A percentile compares a stretch with the other conserved stretches of the same genome.
Evolutionary conservation across 2,888 invertebrate genomes (phyloP).

Genomic region (Diogma glabrata): DNA sequence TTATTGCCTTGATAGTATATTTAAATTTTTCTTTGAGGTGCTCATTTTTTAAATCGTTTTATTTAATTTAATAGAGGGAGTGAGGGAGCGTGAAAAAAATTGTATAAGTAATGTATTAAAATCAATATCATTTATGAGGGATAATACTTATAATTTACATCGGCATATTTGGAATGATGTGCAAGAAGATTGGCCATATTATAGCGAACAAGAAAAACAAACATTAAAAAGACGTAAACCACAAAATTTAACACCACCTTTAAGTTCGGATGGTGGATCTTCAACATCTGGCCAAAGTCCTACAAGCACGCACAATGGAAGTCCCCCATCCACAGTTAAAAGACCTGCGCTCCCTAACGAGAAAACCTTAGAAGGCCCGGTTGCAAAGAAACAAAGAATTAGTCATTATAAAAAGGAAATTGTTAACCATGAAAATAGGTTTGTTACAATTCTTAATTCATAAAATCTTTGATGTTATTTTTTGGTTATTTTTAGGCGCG

Average conservation of each 20-base stretch:
- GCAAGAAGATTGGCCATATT: slow-evolving; percentile 89
- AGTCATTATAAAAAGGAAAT: slow-evolving; percentile 65
- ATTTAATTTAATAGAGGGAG: slow-evolving; percentile 59
- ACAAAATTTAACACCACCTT: slow-evolving; percentile 80
- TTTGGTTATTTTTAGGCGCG: slow-evolving; percentile 20
- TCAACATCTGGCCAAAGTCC: slow-evolving; percentile 72
- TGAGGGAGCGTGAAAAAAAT: slow-evolving; percentile 70
- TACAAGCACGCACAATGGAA: slow-evolving; percentile 58
- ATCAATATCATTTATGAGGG: slow-evolving; percentile 69
- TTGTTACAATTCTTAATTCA: not conserved
- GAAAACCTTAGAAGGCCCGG: slow-evolving; percentile 42
- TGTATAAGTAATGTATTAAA: slow-evolving; percentile 66
- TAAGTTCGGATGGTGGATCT: slow-evolving; percentile 69
- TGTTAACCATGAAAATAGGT: slow-evolving; percentile 20
- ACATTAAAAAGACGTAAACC: slow-evolving; percentile 83
- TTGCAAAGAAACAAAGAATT: slow-evolving; percentile 72
- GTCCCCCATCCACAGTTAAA: slow-evolving; percentile 54
- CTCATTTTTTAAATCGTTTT: slow-evolving; percentile 1
- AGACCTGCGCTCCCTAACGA: slow-evolving; percentile 42
- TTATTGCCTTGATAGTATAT: slow-evolving; percentile 3
- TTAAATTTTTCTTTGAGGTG: not conserved
- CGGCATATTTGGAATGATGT: slow-evolving; percentile 88
- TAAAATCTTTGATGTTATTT: not conserved
- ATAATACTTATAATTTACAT: slow-evolving; percentile 81
- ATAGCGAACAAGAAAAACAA: slow-evolving; percentile 78